Conservation (phyloP, 2,113 vertebrate genomes). For the Lamprotornis superbus region DNA sequence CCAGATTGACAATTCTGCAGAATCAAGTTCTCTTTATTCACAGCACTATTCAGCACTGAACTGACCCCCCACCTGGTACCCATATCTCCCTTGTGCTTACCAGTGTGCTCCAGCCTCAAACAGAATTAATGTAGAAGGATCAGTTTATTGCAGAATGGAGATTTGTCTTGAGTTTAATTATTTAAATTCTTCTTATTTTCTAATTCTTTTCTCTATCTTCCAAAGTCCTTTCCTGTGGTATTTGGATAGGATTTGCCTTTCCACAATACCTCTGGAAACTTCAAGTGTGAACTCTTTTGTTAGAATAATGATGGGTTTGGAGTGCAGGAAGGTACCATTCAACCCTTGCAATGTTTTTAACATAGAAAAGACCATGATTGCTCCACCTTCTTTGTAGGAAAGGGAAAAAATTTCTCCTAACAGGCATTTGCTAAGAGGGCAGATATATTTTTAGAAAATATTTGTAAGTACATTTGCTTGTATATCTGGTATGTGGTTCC, state of each 20-base stretch:
- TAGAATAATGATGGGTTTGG: not conserved
- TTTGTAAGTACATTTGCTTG: not conserved
- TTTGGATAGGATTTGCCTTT: not conserved
- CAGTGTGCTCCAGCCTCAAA: not conserved
- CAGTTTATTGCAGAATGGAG: not conserved
- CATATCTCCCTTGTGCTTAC: not conserved
- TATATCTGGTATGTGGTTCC: not conserved
- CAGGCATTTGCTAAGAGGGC: not conserved
- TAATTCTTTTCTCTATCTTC: not conserved
- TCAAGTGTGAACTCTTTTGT: not conserved
- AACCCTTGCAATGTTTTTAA: not conserved
- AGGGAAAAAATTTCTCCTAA: not conserved
- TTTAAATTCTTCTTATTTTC: not conserved
- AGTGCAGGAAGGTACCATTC: not conserved
- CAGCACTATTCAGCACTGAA: not conserved
- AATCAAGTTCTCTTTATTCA: not conserved
- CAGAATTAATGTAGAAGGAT: not conserved
- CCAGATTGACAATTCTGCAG: not conserved
- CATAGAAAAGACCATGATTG: not conserved
- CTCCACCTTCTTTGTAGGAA: not conserved
- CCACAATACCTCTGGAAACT: not conserved
- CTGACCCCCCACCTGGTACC: fast-evolving
- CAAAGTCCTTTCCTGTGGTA: not conserved
- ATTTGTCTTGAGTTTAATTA: not conserved
- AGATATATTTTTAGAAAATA: not conserved